These are phyloP conservation scores for Augochlorella aurata DNA, from an alignment of 2,888 invertebrate species.

Conservation along the genomic window DNA sequence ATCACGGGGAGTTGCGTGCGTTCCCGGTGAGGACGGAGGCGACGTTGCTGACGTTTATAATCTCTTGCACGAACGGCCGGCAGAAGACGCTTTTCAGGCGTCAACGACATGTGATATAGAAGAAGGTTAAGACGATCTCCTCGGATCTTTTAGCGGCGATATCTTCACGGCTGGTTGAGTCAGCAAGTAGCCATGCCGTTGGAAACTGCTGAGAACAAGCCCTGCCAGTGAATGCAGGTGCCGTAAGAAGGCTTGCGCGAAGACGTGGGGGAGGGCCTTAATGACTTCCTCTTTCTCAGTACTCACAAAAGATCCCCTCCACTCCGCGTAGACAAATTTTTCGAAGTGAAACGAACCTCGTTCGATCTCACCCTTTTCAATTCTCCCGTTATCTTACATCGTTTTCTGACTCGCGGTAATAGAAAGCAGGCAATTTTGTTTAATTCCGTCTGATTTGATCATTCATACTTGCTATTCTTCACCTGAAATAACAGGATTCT, in stretches of 20 bases:
- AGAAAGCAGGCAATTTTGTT: neutral
- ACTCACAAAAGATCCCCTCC: conserved; percentile 26
- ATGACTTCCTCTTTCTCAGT: conserved; percentile 47
- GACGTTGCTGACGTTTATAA: conserved; percentile 49
- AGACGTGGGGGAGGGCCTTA: conserved; percentile 41
- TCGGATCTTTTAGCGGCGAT: conserved; percentile 53
- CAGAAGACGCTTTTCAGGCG: conserved; percentile 52
- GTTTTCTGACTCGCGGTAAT: neutral
- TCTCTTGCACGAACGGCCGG: conserved; percentile 38
- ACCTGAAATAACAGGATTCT: too few species aligned
- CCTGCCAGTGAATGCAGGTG: conserved; percentile 57
- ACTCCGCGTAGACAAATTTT: conserved; percentile 16
- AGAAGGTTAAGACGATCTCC: conserved; percentile 68
- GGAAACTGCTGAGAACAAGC: conserved; percentile 65
- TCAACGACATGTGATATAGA: conserved; percentile 63
- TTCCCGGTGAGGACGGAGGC: neutral
- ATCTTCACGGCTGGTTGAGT: conserved; percentile 64
- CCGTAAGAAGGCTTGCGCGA: conserved; percentile 50
- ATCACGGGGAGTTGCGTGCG: neutral
- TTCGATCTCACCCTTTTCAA: neutral
- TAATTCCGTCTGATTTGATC: too few species aligned
- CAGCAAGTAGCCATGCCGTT: conserved; percentile 61
- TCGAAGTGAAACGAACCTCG: conserved; percentile 18
- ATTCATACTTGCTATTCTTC: too few species aligned
- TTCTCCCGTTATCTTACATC: neutral